Evolutionary conservation across 2,888 invertebrate genomes (phyloP), one percentile per base, ranked within the genome.

Genomic region (Tipula helvola): DNA sequence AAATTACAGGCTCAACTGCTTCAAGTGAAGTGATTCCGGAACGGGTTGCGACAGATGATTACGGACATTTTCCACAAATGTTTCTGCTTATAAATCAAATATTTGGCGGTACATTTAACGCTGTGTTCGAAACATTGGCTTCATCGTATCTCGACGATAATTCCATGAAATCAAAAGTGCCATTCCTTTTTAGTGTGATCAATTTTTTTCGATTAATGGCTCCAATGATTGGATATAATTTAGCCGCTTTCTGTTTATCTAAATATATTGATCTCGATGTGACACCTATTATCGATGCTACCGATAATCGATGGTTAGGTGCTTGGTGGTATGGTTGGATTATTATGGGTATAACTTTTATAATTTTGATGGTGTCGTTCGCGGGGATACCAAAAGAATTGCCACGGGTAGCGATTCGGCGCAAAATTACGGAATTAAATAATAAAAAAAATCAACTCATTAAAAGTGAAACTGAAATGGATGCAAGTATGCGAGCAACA

Each of bases 271-370:
- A 10, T 28, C 4, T 28, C 28, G 71, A 71, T 71, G 71, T 71
- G 2, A 71, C 71, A 71, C 71, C 71, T 3, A 18, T 71, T 71
- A 71, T 84, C 5, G 84, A 36, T 39, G n/a, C 84, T 1, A 39
- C 84, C 8, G 84, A 71, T 71, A 71, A 71, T 71, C 84, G 84
- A 39, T 84, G 84, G 84, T 18, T 84, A 39, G 84, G 84, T 39
- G 84, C 84, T 10, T 84, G 84, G 84, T 84, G 84, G 84, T 84
- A 36, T 10, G 84, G 84, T 41, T 84, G 84, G 84, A 39, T 84
- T 5, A 8, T 84, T 8, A 16, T 84, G 36, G 84, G 84, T n/a
- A 39, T 41, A 39, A 5, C 3, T 0, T 39, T 39, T 39, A 5
- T 10, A 4, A n/a, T 84, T 36, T 84, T 84, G 28, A 41, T 39